A percentile compares a stretch with the other conserved stretches of the same genome.
phyloP scores from a whole-genome alignment of 2,888 invertebrate species.

The Agrotis puta region DNA sequence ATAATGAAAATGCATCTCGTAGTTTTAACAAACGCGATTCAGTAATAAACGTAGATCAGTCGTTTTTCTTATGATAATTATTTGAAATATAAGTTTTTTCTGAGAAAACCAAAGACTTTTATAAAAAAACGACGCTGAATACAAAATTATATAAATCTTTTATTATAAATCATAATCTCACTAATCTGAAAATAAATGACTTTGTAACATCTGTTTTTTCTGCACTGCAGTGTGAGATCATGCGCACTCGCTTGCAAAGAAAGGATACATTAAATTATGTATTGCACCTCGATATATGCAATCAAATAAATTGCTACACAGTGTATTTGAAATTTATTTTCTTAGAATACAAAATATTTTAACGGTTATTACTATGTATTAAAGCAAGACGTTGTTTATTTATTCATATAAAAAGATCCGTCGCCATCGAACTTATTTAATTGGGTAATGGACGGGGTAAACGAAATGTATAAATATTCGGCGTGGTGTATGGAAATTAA shows the following conservation, averaged over 20 bases:
- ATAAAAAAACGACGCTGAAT: constrained; percentile 31
- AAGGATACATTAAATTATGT: constrained; percentile 66
- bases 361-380: constrained; percentile 46
- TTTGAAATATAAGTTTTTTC: constrained; percentile 41
- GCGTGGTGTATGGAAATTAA: not conserved
- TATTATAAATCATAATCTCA: constrained; percentile 45
- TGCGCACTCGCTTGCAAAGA: constrained; percentile 62
- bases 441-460: not conserved
- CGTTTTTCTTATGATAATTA: constrained; percentile 40
- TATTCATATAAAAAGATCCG: constrained; percentile 15
- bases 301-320: constrained; percentile 67
- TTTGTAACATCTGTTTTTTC: constrained; percentile 44
- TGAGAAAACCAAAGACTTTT: constrained; percentile 20
- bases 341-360: constrained; percentile 62
- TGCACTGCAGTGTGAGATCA: constrained; percentile 50
- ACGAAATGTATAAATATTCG: not conserved
- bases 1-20: constrained; percentile 52
- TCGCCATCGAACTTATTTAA: not conserved
- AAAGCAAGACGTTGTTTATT: constrained; percentile 27
- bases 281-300: constrained; percentile 65
- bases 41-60: constrained; percentile 62
- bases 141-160: constrained; percentile 27
- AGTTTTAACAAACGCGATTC: constrained; percentile 58
- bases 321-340: constrained; percentile 57
- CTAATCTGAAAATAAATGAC: constrained; percentile 54